Percentiles rank a stretch among this genome's conserved stretches.
Conservation (phyloP, 2,888 invertebrate species). For the Patella pellucida region DNA sequence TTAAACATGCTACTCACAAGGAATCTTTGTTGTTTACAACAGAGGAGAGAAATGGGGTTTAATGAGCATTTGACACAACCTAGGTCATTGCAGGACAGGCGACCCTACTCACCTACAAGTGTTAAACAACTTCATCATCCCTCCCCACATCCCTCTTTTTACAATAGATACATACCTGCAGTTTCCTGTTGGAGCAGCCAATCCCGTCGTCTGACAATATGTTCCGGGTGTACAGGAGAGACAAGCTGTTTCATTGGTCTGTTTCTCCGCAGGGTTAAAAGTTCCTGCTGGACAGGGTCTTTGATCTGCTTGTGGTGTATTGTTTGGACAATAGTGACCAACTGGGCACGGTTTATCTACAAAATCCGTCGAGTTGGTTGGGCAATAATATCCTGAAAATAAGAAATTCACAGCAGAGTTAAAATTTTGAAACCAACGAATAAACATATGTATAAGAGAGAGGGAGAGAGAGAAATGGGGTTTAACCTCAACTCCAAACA, state of each 20-base stretch:
- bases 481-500: too few relatives aligned
- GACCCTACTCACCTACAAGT: neutral
- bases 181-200: constrained; percentile 53
- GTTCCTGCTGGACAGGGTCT: constrained; percentile 58
- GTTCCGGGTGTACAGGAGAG: constrained; percentile 52
- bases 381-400: constrained; percentile 62
- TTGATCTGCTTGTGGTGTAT: constrained; percentile 49
- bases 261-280: constrained; percentile 49
- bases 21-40: too few relatives aligned
- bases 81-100: too few relatives aligned
- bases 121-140: neutral
- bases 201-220: constrained; percentile 55
- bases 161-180: constrained; percentile 50
- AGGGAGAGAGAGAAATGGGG: too few relatives aligned
- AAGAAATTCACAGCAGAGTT: neutral
- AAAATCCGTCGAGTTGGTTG: constrained; percentile 60
- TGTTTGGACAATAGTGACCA: constrained; percentile 65
- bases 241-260: constrained; percentile 50
- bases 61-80: too few relatives aligned
- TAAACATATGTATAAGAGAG: too few relatives aligned
- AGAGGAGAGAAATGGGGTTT: too few relatives aligned
- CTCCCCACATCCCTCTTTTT: too few relatives aligned
- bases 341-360: constrained; percentile 58
- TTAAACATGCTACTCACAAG: too few relatives aligned
- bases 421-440: neutral